phyloP scores from a whole-genome alignment of 2,797 vertebrate species.

The Pseudotriccus pelzelni region DNA sequence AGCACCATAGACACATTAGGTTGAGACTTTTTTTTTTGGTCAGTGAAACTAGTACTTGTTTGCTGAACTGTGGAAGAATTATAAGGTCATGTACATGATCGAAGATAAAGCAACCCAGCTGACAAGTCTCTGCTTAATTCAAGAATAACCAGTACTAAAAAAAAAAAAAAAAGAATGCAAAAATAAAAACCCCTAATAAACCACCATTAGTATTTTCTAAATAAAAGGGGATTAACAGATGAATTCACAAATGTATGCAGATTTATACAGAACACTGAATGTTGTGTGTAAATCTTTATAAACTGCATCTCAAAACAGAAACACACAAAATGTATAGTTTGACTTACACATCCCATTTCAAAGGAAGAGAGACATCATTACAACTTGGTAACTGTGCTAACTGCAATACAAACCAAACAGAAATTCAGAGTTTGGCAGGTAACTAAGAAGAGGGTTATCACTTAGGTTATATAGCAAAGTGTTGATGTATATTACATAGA shows the following conservation, averaged over 20 bases:
- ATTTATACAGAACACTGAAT: constrained; percentile 76
- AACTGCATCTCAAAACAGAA: constrained; percentile 71
- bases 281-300: constrained; percentile 74
- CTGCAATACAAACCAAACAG: constrained; percentile 76
- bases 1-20: constrained; percentile 76
- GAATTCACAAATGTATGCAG: constrained; percentile 69
- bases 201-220: constrained; percentile 60
- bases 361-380: constrained; percentile 73
- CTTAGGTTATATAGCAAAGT: constrained; percentile 82
- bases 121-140: constrained; percentile 77
- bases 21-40: constrained; percentile 68
- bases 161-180: constrained; percentile 51
- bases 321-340: constrained; percentile 74
- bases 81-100: constrained; percentile 58
- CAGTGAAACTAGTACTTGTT: constrained; percentile 77
- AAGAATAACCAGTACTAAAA: constrained; percentile 75
- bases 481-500: constrained; percentile 82
- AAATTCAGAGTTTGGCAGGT: constrained; percentile 73
- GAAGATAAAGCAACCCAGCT: constrained; percentile 75
- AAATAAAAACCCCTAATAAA: constrained; percentile 22
- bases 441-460: constrained; percentile 79
- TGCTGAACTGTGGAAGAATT: constrained; percentile 75
- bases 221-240: constrained; percentile 62
- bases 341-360: constrained; percentile 76
- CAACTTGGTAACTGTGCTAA: constrained; percentile 75